Base-by-base conservation (phyloP, 2,888 invertebrate species). In the Plagodis pulveraria region DNA sequence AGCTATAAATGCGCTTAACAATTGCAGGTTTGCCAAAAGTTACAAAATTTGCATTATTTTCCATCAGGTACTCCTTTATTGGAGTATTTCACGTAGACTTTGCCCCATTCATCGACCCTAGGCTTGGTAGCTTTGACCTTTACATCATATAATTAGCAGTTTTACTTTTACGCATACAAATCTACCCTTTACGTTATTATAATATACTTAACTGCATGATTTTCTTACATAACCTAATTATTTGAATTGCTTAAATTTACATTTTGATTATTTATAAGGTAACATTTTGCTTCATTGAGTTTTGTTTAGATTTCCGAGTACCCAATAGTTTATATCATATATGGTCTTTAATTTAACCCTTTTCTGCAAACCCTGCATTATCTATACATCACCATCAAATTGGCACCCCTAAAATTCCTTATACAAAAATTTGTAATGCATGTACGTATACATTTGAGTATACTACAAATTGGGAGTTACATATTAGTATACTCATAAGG, bases 11-110 rank as follows among this genome's bases (percentile, higher is more conserved):
- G 83, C 85, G 83, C 90, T 91, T 91, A 91, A 91, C 91, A 91
- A 91, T 91, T 91, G 91, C 91, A 91, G 90, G 91, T 91, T 91
- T 91, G 91, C 91, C 91, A 91, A 87, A 81, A 86, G 89, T 91
- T 90, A 73, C 87, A 90, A 91, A 91, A 91, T 91, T 91, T 82
- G 91, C 91, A 91, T 91, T 91, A 87, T 91, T 91, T 91, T 91
- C 89, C 89, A 82, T 81, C 76, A 22, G 22, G 22, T 22, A 83
- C 79, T 83, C 80, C 71, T 67, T 80, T 81, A 82, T 78, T 80
- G 76, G 72, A 77, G 75, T 79, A 74, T 77, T 72, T 56, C 67
- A 48, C 56, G 33, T 64, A 78, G 80, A 52, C 68, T 81, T 86
- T 84, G 81, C 84, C 75, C 74, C 77, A 80, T 75, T 63, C 65